Evolutionary conservation across 2,113 vertebrate genomes (phyloP), one percentile per base, ranked within the genome.

Genomic region (Zapornia atra): DNA sequence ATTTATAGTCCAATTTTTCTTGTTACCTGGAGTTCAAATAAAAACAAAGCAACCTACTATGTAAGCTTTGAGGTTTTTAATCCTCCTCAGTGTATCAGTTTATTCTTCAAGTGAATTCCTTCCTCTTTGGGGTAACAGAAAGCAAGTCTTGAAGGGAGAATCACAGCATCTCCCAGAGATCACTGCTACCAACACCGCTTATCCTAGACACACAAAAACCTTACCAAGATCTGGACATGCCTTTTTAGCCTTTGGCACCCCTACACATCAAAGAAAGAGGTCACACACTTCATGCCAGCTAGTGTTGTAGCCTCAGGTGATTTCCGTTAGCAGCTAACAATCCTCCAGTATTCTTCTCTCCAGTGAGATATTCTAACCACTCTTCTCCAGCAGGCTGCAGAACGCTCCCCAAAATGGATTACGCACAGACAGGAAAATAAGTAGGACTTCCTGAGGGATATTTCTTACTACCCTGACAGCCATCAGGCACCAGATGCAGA

Each of bases 1-100:
- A 97, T 96, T 97, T 95, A 97, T 96, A 97, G 61, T 59, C 53
- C 82, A 82, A 54, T 92, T 97, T 96, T 94, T 86, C 92, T 87
- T 38, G 95, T 96, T 97, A 97, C 96, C 95, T 97, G 95, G 83
- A 76, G 78, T 94, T 96, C 24, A 5, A 90, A 92, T 64, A 82
- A 85, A 95, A 97, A 96, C 94, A 96, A 94, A 96, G 50, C 92
- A 81, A 86, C 12, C 63, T 60, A 56, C 61, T 61, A 65, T 34
- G 34, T 65, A 68, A 68, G 31, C 80, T 82, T 15, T 44, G 17
- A 33, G 44, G 50, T 13, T 95, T 82, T 84, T 71, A 50, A 93
- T 57, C 77, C n/a, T 29, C 54, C 28, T 15, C 26, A 42, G 69
- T 6, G 0, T 9, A 60, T 33, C 50, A 9, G 70, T 3, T 42